Base-by-base conservation (phyloP, 92 coral and sea anemone species). In the Siderastrea siderea region DNA sequence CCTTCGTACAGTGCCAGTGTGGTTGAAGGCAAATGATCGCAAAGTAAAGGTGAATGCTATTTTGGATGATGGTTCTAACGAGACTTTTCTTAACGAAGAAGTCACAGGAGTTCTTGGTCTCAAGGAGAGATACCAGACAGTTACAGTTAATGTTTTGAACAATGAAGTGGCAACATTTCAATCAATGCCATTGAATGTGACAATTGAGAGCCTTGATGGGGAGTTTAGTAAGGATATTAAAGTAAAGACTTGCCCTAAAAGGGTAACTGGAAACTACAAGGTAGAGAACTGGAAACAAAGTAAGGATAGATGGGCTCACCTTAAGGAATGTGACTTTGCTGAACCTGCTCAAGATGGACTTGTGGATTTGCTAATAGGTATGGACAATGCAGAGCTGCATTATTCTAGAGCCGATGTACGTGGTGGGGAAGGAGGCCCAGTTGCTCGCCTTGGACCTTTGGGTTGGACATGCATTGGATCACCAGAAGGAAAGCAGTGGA, bases 201-300 rank as follows among this genome's bases (percentile, higher is more conserved):
- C 74, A 19, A 67, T 91, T 86, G 38, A 26, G 38, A 26, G 38
- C 38, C 38, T 26, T 26, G 38, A 26, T 26, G 38, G 38, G 38
- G 38, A 26, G 38, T 26, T 26, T 26, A 26, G 38, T 26, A 26
- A 26, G 38, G 38, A 26, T 26, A 26, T 26, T 55, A 73, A 67
- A 11, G 95, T 84, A 17, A 88, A 88, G 12, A 92, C 92, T 12
- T 92, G 95, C 84, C 95, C 92, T 11, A 65, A 86, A 66, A 64
- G 82, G 45, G 90, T 88, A 13, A 91, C 91, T 38, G 95, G 38
- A 26, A 26, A 26, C 38, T 26, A 26, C 38, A 26, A 26, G 38
- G 38, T 26, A 26, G 38, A 26, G 93, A 58, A 77, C 12, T 67
- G 87, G 43, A 26, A 26, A 26, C 38, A 26, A 26, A 26, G 38